Percentiles rank a stretch among this genome's conserved stretches.
Evolutionary conservation across 53 echinoderm and acorn worm genomes (phyloP).

Genomic region (Hippasteria phrygiana): DNA sequence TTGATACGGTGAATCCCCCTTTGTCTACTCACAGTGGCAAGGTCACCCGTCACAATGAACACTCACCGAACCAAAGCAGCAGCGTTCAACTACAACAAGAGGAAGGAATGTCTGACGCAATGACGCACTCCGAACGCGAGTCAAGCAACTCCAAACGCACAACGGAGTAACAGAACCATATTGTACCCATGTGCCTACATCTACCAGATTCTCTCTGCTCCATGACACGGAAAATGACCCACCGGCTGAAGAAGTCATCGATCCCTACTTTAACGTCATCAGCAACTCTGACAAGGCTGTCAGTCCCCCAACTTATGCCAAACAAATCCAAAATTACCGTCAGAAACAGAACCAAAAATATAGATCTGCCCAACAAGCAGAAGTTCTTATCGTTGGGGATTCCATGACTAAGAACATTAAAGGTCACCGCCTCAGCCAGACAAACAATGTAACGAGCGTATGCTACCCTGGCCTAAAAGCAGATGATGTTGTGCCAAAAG

Average conservation of each 20-base stretch:
- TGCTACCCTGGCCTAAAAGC: conserved; percentile 20
- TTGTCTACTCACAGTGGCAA: neutral
- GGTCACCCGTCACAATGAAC: neutral
- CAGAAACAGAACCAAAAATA: neutral
- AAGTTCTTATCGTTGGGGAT: conserved; percentile 35
- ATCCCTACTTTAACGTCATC: neutral
- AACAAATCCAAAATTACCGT: neutral
- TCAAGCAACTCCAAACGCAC: neutral
- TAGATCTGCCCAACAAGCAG: neutral
- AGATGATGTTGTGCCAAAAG: conserved; percentile 29
- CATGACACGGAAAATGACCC: neutral
- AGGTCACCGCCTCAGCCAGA: conserved; percentile 6
- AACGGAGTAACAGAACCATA: neutral
- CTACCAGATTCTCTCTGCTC: neutral
- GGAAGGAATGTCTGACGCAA: neutral
- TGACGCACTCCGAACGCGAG: neutral
- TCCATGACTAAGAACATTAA: conserved; percentile 50
- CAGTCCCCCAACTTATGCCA: neutral
- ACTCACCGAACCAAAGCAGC: neutral
- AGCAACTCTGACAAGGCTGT: neutral
- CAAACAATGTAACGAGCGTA: neutral
- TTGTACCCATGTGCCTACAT: neutral
- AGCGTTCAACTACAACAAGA: no score
- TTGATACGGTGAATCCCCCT: neutral
- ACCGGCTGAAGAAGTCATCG: neutral